Conservation (phyloP, 2,113 vertebrate genomes). For the Brachirus orientalis region DNA sequence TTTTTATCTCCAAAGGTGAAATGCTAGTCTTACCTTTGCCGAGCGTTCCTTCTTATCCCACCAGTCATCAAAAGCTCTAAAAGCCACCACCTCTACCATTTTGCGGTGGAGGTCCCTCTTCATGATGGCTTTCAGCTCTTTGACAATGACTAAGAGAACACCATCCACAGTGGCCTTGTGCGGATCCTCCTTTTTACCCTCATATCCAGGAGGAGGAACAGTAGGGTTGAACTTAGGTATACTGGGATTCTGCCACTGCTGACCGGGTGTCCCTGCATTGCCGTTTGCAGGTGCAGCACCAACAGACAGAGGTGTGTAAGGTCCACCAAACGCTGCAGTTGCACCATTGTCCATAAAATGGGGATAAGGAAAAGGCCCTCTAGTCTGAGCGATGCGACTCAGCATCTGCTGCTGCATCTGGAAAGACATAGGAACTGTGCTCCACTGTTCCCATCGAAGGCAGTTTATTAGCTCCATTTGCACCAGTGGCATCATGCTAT, state of each 20-base stretch:
- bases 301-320: conserved; percentile 87
- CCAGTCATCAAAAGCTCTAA: conserved; percentile 97
- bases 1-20: neutral
- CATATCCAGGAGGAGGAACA: conserved; percentile 93
- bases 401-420: conserved; percentile 99
- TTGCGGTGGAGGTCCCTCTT: conserved; percentile 97
- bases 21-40: conserved; percentile 87
- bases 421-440: conserved; percentile 95
- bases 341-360: conserved; percentile 85
- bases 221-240: conserved; percentile 95
- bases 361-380: conserved; percentile 87
- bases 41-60: conserved; percentile 97
- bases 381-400: conserved; percentile 94
- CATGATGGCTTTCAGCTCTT: conserved; percentile 99
- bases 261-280: conserved; percentile 76
- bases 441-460: conserved; percentile 90
- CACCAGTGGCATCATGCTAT: conserved; percentile 89
- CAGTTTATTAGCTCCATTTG: conserved; percentile 94
- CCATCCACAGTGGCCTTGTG: conserved; percentile 97
- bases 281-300: conserved; percentile 65
- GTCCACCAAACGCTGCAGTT: conserved; percentile 84
- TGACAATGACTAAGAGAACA: conserved; percentile 93
- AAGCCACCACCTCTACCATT: conserved; percentile 99
- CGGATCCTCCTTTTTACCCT: conserved; percentile 94
- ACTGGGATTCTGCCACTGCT: conserved; percentile 86